Percentiles rank a stretch among this genome's conserved stretches.
Conservation (phyloP, 30 jellyfish, hydroid and myxozoan species). For the Rhopilema esculentum region DNA sequence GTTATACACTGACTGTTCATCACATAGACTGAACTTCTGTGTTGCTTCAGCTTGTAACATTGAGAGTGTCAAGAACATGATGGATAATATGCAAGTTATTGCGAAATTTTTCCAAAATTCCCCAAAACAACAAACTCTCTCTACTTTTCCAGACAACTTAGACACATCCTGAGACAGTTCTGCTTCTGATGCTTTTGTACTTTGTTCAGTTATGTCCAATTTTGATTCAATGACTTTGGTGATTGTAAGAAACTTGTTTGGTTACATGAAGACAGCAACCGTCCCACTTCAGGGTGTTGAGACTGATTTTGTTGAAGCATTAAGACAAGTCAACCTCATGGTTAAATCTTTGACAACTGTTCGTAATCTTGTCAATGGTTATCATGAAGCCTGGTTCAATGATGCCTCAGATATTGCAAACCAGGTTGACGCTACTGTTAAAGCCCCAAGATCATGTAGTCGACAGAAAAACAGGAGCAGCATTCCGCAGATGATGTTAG, state of each 20-base stretch:
- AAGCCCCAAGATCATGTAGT: constrained; percentile 16
- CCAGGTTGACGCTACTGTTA: constrained; percentile 23
- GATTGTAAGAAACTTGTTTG: constrained; percentile 24
- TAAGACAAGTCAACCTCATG: constrained; percentile 8
- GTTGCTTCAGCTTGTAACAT: background rate
- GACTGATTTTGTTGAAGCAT: background rate
- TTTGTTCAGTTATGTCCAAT: background rate
- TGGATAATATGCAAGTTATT: background rate
- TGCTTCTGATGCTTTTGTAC: constrained; percentile 37
- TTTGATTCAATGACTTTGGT: constrained; percentile 28
- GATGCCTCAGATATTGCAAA: constrained; percentile 30
- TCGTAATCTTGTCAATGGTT: constrained; percentile 7
- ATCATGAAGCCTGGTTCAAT: constrained; percentile 9
- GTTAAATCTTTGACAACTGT: constrained; percentile 1
- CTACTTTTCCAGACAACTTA: constrained; percentile 10
- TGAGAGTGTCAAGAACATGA: background rate
- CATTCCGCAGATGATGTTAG: constrained; percentile 11
- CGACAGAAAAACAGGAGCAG: background rate
- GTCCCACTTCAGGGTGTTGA: constrained; percentile 17
- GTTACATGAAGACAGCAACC: constrained; percentile 2
- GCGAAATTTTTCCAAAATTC: constrained; percentile 22
- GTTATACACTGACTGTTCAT: background rate
- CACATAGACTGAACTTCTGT: background rate
- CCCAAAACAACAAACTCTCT: constrained; percentile 30
- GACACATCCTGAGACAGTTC: background rate